Evolutionary conservation across 2,888 invertebrate species (phyloP).

Genomic region (Lasioglossum zephyrum): DNA sequence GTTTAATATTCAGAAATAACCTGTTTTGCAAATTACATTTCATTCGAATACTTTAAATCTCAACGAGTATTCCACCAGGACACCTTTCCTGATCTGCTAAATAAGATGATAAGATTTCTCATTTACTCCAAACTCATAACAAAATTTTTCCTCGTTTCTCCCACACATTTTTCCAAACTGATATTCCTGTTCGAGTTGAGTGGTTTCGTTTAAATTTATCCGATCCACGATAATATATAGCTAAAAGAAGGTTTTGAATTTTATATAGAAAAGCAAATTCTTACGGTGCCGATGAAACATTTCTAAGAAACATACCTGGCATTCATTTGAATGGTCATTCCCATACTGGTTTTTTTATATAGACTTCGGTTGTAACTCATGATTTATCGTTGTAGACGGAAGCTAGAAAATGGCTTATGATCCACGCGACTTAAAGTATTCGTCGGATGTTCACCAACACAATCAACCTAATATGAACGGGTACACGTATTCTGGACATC

Average conservation of each 20-base stretch:
- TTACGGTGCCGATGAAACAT: not conserved
- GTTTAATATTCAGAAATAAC: not conserved
- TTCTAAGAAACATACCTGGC: not conserved
- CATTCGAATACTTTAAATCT: not conserved
- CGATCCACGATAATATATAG: not conserved
- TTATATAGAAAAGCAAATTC: not conserved
- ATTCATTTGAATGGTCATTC: not conserved
- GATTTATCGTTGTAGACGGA: conserved; percentile 34
- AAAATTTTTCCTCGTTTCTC: too few relatives aligned
- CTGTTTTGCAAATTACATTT: not conserved
- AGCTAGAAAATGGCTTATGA: conserved; percentile 79
- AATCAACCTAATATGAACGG: conserved; percentile 65
- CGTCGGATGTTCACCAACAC: conserved; percentile 75
- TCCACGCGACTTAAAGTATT: conserved; percentile 78
- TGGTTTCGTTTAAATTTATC: not conserved
- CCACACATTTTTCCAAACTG: too few relatives aligned
- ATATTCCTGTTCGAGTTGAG: not conserved
- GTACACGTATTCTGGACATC: conserved; percentile 75
- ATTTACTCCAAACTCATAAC: too few relatives aligned
- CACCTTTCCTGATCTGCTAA: conserved; percentile 48
- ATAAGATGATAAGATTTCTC: too few relatives aligned
- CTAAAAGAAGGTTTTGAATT: not conserved
- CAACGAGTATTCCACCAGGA: conserved; percentile 27
- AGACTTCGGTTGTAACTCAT: not conserved
- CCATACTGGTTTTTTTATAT: not conserved